Evolutionary conservation across 2,888 invertebrate species (phyloP), one percentile per base, ranked within the genome.

Genomic region (Dicyrtomina minuta): DNA sequence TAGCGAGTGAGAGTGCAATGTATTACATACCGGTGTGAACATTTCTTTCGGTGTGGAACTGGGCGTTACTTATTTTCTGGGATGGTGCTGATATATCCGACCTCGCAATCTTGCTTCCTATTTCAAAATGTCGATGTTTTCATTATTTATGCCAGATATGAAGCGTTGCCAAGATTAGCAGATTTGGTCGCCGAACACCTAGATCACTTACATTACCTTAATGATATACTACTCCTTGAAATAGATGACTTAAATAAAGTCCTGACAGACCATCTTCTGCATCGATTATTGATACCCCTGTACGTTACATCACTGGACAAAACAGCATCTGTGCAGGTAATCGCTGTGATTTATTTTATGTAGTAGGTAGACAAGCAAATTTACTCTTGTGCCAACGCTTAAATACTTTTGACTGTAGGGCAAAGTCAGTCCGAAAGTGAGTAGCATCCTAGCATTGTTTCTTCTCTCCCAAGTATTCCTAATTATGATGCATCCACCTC

Each of bases 101-200:
- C n/a, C n/a, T n/a, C n/a, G n/a, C n/a, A n/a, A n/a, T n/a, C n/a
- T n/a, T n/a, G n/a, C n/a, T n/a, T n/a, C n/a, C 6, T 22, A 56
- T 56, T 56, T 15, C 10, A 13, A 27, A 39, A 26, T 26, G 26
- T 15, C 26, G 3, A 22, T 55, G 15, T 5, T 53, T 12, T 5
- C 24, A 53, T 41, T 61, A 43, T 62, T 33, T 4, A 79, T n/a
- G n/a, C n/a, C n/a, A 95, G 95, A 82, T 93, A 95, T 81, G 91
- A 92, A 83, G 93, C 93, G 22, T 90, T 93, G 80, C 91, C 92
- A 79, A 88, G 93, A 79, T 85, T 99, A 60, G 89, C 95, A 13
- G 96, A 96, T 83, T 84, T 98, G 74, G 96, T 98, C 1, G 97
- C 96, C 0, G 97, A 97, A 83, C 97, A 98, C 82, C 84, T 98